Percentiles rank a stretch among this genome's conserved stretches.
Conservation (phyloP, 2,797 vertebrate genomes). For the Lepilemur ruficaudatus region DNA sequence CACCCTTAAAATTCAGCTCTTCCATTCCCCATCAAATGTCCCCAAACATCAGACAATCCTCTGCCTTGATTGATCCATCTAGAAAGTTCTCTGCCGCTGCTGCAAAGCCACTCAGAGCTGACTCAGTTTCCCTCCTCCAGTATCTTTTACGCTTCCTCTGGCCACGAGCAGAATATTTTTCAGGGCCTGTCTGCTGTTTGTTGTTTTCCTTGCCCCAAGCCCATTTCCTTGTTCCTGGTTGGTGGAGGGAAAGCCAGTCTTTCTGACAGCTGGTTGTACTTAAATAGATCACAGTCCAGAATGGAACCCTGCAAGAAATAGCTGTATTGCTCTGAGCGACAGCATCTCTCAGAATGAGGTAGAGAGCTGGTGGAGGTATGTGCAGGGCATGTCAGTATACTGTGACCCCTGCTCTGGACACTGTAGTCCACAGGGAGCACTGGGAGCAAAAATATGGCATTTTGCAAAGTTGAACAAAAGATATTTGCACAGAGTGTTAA, state of each 20-base stretch:
- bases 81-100: conserved; percentile 14
- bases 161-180: not conserved
- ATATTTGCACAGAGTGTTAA: conserved; percentile 49
- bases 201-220: not conserved
- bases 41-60: not conserved
- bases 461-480: conserved; percentile 65
- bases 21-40: not conserved
- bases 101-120: conserved; percentile 1
- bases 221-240: not conserved
- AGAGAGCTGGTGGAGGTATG: conserved; percentile 28
- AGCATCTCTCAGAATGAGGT: conserved; percentile 41
- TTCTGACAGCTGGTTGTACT: conserved; percentile 66
- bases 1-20: not conserved
- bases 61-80: not conserved
- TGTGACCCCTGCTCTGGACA: conserved; percentile 39
- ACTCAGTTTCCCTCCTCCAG: not conserved
- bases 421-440: not conserved
- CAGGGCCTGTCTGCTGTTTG: not conserved
- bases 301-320: conserved; percentile 42
- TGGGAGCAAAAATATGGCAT: not conserved
- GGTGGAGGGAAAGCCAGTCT: conserved; percentile 8
- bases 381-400: conserved; percentile 28
- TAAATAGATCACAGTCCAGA: conserved; percentile 44
- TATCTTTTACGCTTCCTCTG: conserved; percentile 58
- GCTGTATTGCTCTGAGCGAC: not conserved